Evolutionary conservation across 2,113 vertebrate species (phyloP).

Genomic region (Melanocharis versteri): DNA sequence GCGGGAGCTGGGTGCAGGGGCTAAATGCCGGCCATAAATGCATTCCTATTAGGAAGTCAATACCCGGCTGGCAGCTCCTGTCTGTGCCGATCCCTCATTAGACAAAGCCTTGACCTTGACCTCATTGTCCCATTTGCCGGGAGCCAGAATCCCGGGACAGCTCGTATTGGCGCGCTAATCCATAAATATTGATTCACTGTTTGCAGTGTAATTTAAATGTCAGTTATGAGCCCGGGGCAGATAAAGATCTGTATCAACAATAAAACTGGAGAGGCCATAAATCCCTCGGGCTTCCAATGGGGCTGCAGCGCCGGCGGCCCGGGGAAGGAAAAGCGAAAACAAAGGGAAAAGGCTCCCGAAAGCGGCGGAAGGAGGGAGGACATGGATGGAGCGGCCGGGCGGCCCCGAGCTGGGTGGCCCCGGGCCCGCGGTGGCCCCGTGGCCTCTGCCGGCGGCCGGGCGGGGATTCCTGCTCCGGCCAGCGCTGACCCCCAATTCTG

Average conservation of each 20-base stretch:
- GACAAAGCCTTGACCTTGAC: conserved; percentile 88
- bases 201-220: conserved; percentile 94
- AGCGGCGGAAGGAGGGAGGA: neutral
- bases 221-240: conserved; percentile 84
- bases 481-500: neutral
- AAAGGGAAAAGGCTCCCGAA: neutral
- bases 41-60: conserved; percentile 75
- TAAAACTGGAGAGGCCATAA: conserved; percentile 72
- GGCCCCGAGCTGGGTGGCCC: neutral
- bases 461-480: neutral
- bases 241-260: conserved; percentile 84
- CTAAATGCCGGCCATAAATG: neutral
- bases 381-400: neutral
- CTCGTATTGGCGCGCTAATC: conserved; percentile 79
- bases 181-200: conserved; percentile 95
- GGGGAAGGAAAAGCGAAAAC: neutral
- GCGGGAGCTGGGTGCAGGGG: neutral
- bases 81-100: conserved; percentile 77
- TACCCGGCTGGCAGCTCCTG: conserved; percentile 79
- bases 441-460: neutral
- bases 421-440: rapidly evolving
- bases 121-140: conserved; percentile 75
- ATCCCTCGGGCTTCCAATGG: conserved; percentile 53
- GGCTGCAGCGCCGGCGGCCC: neutral
- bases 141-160: conserved; percentile 72